Percentiles rank a stretch among this genome's conserved stretches.
Evolutionary conservation across 2,797 vertebrate genomes (phyloP).

Genomic region (Molossus alvarezi): DNA sequence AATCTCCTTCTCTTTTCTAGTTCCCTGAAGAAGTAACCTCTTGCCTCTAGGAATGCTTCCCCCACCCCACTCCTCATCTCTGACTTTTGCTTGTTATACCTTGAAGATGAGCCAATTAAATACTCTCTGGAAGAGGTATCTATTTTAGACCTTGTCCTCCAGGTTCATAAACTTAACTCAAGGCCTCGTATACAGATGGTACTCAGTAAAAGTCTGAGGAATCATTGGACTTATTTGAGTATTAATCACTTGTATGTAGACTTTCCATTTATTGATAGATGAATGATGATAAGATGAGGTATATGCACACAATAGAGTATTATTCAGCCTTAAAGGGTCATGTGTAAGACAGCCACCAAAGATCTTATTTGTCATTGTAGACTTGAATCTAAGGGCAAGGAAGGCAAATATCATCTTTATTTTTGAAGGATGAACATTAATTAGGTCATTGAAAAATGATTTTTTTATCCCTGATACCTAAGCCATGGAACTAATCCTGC

Average conservation of each 20-base stretch:
- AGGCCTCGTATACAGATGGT: not conserved
- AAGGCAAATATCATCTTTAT: not conserved
- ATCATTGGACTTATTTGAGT: not conserved
- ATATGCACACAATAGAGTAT: not conserved
- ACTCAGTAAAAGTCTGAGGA: not conserved
- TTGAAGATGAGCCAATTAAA: not conserved
- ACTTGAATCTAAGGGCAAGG: not conserved
- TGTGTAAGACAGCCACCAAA: not conserved
- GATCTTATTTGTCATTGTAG: not conserved
- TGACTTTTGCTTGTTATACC: not conserved
- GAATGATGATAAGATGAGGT: not conserved
- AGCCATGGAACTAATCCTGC: not conserved
- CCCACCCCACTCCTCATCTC: too few relatives aligned
- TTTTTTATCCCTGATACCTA: not conserved
- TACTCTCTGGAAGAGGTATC: not conserved
- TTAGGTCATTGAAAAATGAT: not conserved
- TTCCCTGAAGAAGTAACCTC: not conserved
- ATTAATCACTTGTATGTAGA: slow-evolving; percentile 8
- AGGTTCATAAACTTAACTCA: not conserved
- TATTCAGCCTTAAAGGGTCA: not conserved
- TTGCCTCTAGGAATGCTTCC: not conserved
- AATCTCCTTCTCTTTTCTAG: not conserved
- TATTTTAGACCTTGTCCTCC: not conserved
- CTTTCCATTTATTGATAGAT: not conserved
- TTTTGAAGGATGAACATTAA: not conserved